Percentiles rank a stretch among this genome's conserved stretches.
Evolutionary conservation across 2,113 vertebrate genomes (phyloP).

Genomic region (Scomber japonicus): DNA sequence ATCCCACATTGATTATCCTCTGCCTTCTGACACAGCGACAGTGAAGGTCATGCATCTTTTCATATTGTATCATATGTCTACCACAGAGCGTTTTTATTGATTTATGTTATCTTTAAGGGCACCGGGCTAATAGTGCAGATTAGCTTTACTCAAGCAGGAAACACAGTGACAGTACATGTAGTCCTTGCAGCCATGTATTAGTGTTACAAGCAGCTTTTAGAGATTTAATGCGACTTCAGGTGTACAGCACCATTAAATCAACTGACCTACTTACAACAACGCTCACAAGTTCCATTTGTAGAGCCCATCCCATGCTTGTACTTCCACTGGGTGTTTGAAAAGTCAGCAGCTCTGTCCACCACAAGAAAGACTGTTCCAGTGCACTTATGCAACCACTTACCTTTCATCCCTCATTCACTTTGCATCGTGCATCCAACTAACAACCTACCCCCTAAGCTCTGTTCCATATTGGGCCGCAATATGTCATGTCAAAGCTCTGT

Average conservation of each 20-base stretch:
- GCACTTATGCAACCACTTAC: constrained; percentile 11
- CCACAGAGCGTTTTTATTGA: constrained; percentile 4
- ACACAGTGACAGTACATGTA: background rate
- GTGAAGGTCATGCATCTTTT: constrained; percentile 41
- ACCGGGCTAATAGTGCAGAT: constrained; percentile 14
- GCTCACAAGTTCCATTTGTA: constrained; percentile 23
- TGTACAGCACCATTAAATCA: constrained; percentile 38
- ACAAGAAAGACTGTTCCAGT: constrained; percentile 15
- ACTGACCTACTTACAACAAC: constrained; percentile 49
- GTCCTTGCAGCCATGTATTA: background rate
- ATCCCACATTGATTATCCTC: constrained; percentile 46
- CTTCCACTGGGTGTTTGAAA: constrained; percentile 15
- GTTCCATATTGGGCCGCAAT: constrained; percentile 35
- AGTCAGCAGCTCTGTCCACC: background rate
- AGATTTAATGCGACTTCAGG: constrained; percentile 25
- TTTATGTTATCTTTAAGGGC: constrained; percentile 25
- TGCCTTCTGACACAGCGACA: constrained; percentile 36
- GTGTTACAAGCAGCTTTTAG: constrained; percentile 5
- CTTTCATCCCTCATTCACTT: constrained; percentile 35
- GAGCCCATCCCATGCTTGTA: constrained; percentile 1
- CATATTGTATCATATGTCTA: constrained; percentile 25
- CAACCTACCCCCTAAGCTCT: constrained; percentile 45
- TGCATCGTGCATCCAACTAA: constrained; percentile 31
- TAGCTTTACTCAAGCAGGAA: constrained; percentile 20
- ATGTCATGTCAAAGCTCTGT: constrained; percentile 51